Conservation (phyloP, 2,888 invertebrate species). For the Agrochola macilenta region DNA sequence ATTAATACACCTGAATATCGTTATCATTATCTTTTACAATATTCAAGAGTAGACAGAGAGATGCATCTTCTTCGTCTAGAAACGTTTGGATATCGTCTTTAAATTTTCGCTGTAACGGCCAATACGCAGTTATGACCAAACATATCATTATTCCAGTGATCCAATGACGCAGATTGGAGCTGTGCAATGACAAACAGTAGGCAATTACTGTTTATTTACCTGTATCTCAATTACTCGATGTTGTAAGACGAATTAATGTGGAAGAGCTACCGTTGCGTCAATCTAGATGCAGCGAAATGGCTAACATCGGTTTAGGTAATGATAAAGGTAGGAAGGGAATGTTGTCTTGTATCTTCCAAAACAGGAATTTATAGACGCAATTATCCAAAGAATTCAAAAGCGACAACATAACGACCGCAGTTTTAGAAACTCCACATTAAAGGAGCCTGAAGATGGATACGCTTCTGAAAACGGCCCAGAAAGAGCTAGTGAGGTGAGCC, state of each 20-base stretch:
- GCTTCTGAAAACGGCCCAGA: background rate
- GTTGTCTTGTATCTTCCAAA: background rate
- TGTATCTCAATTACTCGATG: conserved; percentile 42
- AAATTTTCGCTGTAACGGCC: background rate
- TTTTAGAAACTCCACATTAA: background rate
- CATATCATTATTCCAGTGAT: conserved; percentile 21
- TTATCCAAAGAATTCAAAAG: background rate
- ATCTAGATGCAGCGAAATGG: conserved; percentile 26
- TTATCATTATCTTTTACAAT: background rate
- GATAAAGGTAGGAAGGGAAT: conserved; percentile 8
- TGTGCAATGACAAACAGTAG: conserved; percentile 35
- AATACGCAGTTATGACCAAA: conserved; percentile 3
- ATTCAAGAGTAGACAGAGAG: background rate
- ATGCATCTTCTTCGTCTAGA: background rate
- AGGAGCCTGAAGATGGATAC: background rate
- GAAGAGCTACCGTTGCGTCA: conserved; percentile 27
- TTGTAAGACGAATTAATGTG: conserved; percentile 50
- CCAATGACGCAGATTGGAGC: conserved; percentile 35
- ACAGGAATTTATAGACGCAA: background rate
- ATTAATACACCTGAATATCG: background rate
- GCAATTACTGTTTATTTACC: conserved; percentile 52
- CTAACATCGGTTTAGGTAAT: conserved; percentile 1
- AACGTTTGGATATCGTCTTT: background rate
- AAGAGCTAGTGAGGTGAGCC: background rate
- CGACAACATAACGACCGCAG: background rate